Base-by-base conservation (phyloP, 2,797 vertebrate species). In the Phalloptychus januarius region DNA sequence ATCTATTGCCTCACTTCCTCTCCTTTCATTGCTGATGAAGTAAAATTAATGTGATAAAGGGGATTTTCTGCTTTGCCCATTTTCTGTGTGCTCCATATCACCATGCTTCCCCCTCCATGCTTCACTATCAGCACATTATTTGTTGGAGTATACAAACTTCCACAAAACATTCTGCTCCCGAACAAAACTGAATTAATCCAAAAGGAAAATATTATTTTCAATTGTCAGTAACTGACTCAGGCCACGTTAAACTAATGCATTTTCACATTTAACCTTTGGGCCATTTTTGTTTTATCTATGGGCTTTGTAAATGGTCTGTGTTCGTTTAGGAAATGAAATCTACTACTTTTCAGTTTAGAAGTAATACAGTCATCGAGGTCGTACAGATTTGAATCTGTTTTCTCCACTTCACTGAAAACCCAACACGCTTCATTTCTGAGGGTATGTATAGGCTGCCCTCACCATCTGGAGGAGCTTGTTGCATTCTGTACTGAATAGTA, bases 341-440 rank as follows among this genome's bases (percentile, higher is more conserved):
- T 25, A n/a, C 36, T 40, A 40, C 8, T 52, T 46, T 71, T 25
- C 18, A 46, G 28, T 72, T 23, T 15, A 72, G 46, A 72, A 50
- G 7, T 46, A 71, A 46, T 50, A 50, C 8, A 72, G 48, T 50
- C 45, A 50, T 23, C 7, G 10, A 75, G 31, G 31, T 65, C 1
- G 45, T 3, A n/a, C 10, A 25, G 74, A 63, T 23, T 6, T 75
- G 28, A 69, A 69, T 69, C 45, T 63, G 44, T 63, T 25, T 46
- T 13, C 3, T 33, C 33, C 46, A 25, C 38, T 20, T 71, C 16
- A 73, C 33, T 65, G 56, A 73, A 65, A 65, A 63, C 4, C 28
- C 42, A 72, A 38, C 69, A 72, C 10, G 44, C 33, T 72, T 79
- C 6, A 33, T 74, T 79, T 83, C 63, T 71, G 28, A 31, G 54